Evolutionary conservation across 2,888 invertebrate species (phyloP), one percentile per base, ranked within the genome.

Genomic region (Drosophila prostipennis): DNA sequence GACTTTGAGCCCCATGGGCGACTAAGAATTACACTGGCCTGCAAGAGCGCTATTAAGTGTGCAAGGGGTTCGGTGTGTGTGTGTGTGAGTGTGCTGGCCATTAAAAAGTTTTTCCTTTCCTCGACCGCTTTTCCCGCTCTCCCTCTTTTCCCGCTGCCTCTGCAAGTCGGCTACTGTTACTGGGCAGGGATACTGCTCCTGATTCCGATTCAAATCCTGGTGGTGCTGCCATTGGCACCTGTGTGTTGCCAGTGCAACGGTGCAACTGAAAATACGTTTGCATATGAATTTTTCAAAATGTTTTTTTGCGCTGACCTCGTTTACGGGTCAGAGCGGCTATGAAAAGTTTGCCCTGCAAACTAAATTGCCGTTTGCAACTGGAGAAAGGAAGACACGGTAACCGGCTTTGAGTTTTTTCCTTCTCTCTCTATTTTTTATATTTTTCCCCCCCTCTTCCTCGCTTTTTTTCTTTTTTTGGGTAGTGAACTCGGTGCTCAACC

Each of bases 241-340:
- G 65, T 64, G 46, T 40, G 64, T 58, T 64, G 63, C 61, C 43
- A 60, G 57, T 58, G 74, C 60, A 26, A 26, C 52, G 39, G 68
- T 75, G 85, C 84, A 85, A 56, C 72, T 72, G 72, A 72, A 73
- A 82, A 82, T 80, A 82, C 82, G 82, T 82, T 82, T 85, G 86
- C 82, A 80, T 82, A 82, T 82, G 82, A 85, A 82, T 82, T 85
- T 82, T 82, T 85, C 80, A 82, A 82, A 82, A 82, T 82, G 86
- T 78, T 81, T 82, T 82, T 80, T 80, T 78, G 64, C 80, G 77
- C 75, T 82, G 82, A 85, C 82, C 82, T 77, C 82, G 86, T 85
- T 82, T 82, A 85, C 86, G 83, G 82, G 82, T 82, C 82, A 82
- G 82, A 71, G 78, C 56, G 69, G 67, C 83, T 82, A 82, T 85